Percentiles rank a stretch among this genome's conserved stretches.
Conservation (phyloP, 2,113 vertebrate species). For the Leucosticte australis region DNA sequence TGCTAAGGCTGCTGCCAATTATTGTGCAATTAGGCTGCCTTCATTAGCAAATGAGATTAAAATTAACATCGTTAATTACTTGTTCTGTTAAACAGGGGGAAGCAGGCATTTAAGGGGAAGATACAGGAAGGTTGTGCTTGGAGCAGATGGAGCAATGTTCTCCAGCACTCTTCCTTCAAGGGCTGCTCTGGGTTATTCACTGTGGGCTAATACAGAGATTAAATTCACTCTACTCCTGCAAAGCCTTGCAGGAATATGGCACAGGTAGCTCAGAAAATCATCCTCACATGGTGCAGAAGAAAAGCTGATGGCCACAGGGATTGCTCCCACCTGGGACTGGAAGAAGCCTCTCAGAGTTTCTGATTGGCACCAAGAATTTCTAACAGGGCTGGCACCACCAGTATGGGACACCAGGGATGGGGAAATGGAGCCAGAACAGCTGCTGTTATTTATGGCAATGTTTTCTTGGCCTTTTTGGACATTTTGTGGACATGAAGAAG, state of each 20-base stretch:
- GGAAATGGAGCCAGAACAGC: background rate
- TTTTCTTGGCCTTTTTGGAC: background rate
- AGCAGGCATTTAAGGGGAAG: slow-evolving; percentile 13
- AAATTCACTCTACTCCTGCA: background rate
- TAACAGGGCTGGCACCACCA: rapidly evolving
- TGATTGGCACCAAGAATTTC: background rate
- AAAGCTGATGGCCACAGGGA: background rate
- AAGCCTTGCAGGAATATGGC: background rate
- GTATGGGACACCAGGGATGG: too few relatives aligned
- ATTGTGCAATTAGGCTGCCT: slow-evolving; percentile 79
- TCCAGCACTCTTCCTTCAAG: background rate
- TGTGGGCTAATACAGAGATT: background rate
- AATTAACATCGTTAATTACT: slow-evolving; percentile 83
- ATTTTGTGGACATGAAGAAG: background rate
- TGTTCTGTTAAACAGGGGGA: slow-evolving; percentile 71
- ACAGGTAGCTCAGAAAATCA: background rate
- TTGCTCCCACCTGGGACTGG: background rate
- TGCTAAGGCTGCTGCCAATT: slow-evolving; percentile 74
- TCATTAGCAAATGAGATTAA: slow-evolving; percentile 84
- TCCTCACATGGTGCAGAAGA: background rate
- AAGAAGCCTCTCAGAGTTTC: background rate
- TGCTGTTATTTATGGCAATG: background rate
- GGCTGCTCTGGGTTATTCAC: background rate
- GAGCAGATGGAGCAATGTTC: background rate
- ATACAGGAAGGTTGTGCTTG: background rate